Percentiles rank a stretch among this genome's conserved stretches.
These are phyloP conservation scores for Pandemis cinnamomeana DNA, from an alignment of 2,888 invertebrate genomes.

Conservation along the genomic window DNA sequence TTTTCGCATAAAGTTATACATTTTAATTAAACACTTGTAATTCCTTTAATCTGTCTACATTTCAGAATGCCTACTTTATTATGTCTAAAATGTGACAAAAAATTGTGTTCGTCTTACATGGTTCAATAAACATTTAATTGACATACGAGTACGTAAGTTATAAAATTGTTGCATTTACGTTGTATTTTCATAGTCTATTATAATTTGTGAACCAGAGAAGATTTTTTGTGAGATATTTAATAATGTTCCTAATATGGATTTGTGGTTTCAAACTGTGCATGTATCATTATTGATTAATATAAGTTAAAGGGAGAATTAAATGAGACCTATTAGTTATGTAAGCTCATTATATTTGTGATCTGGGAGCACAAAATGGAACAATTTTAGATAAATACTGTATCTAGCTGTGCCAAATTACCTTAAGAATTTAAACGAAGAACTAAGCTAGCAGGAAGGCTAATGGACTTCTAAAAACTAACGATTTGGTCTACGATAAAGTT, in stretches of 20 bases:
- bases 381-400: conserved; percentile 54
- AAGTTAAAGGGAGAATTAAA: conserved; percentile 20
- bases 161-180: conserved; percentile 48
- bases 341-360: conserved; percentile 50
- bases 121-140: conserved; percentile 19
- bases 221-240: conserved; percentile 48
- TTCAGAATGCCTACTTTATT: background rate
- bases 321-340: conserved; percentile 29
- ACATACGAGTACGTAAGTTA: conserved; percentile 29
- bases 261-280: conserved; percentile 61
- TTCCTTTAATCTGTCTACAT: background rate
- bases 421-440: conserved; percentile 26
- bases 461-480: background rate
- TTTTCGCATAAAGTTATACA: background rate
- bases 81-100: background rate
- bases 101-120: background rate
- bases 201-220: conserved; percentile 41
- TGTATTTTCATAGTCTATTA: conserved; percentile 45
- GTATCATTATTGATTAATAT: conserved; percentile 44
- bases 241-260: conserved; percentile 77
- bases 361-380: conserved; percentile 71
- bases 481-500: background rate
- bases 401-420: conserved; percentile 57
- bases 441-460: conserved; percentile 6
- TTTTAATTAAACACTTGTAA: background rate